Conservation (phyloP, 2,797 vertebrate genomes). For the Tapirus indicus region DNA sequence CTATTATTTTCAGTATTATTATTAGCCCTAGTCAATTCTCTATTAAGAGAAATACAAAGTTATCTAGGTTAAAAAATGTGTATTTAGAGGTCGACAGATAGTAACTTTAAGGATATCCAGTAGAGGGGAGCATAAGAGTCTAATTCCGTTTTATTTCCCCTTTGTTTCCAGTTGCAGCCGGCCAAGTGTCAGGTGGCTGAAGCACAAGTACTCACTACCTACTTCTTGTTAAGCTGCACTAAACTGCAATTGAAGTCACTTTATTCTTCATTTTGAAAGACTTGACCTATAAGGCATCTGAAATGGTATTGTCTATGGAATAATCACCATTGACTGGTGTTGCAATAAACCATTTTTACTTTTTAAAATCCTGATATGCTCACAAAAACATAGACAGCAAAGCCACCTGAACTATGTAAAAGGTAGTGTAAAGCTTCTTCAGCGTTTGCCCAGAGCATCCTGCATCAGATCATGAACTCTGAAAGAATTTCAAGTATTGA, state of each 20-base stretch:
- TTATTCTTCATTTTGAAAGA: conserved; percentile 25
- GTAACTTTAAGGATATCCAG: not conserved
- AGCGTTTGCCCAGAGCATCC: not conserved
- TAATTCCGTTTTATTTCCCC: conserved; percentile 8
- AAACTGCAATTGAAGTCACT: not conserved
- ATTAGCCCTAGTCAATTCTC: not conserved
- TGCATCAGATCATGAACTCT: not conserved
- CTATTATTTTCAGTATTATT: not conserved
- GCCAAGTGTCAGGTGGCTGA: not conserved
- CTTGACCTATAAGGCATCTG: not conserved
- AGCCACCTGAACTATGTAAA: not conserved
- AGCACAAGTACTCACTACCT: not conserved
- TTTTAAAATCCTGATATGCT: not conserved
- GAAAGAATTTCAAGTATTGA: conserved; percentile 38
- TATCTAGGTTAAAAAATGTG: not conserved
- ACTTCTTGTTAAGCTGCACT: not conserved
- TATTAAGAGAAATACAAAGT: not conserved
- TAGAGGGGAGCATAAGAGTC: not conserved
- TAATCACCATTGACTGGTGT: not conserved
- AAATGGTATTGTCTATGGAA: not conserved
- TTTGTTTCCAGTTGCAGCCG: not conserved
- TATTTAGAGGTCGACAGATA: not conserved
- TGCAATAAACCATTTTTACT: not conserved
- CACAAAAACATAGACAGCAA: not conserved
- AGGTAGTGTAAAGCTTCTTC: not conserved